Evolutionary conservation across 1,140 invertebrate species (phyloP).

Genomic region (Brachionus sp.): DNA sequence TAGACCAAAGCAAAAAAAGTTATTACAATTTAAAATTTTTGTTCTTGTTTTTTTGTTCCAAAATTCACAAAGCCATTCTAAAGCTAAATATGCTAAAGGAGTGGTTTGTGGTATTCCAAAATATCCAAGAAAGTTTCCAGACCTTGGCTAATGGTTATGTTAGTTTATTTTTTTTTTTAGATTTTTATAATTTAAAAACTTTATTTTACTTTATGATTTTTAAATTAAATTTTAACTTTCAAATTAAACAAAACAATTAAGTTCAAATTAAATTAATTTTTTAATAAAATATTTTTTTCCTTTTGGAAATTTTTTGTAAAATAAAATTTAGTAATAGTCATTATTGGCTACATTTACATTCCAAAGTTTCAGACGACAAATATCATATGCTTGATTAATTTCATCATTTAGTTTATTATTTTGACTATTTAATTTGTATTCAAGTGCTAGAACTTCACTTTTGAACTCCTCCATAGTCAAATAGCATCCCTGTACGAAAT

Average conservation of each 20-base stretch:
- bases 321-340: neutral
- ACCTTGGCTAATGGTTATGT: neutral
- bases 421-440: neutral
- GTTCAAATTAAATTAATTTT: neutral
- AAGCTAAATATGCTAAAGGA: neutral
- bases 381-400: neutral
- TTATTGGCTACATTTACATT: neutral
- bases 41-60: too few species aligned
- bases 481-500: slow-evolving; percentile 51
- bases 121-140: neutral
- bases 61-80: too few species aligned
- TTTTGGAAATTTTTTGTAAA: too few species aligned
- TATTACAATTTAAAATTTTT: too few species aligned
- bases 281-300: neutral
- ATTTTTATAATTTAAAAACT: neutral
- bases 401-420: neutral
- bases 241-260: neutral
- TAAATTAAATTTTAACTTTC: neutral
- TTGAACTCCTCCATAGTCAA: slow-evolving; percentile 56
- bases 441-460: slow-evolving; percentile 47
- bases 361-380: neutral
- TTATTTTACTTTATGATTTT: neutral
- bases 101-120: neutral
- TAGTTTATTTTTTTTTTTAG: too few species aligned
- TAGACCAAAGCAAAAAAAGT: too few species aligned